Evolutionary conservation across 2,888 invertebrate species (phyloP).

Genomic region (Lordiphosa fenestrarum): DNA sequence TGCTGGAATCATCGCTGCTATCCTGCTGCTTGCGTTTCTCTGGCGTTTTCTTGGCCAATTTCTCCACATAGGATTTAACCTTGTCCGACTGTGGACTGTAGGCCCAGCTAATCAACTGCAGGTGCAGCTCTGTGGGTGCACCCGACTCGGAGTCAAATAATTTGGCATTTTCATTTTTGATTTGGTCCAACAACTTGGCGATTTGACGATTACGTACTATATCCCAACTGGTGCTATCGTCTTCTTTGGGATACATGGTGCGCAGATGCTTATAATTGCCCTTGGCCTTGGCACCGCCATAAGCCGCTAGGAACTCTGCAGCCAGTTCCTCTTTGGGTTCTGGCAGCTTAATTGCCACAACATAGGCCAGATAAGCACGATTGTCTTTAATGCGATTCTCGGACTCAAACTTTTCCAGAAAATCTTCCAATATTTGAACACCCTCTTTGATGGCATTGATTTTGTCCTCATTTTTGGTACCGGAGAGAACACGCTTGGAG

Average conservation of each 20-base stretch:
- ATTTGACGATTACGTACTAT: conserved; percentile 86
- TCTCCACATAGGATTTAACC: conserved; percentile 83
- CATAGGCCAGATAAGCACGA: conserved; percentile 85
- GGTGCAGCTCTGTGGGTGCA: conserved; percentile 85
- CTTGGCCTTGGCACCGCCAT: conserved; percentile 84
- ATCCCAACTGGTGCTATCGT: conserved; percentile 86
- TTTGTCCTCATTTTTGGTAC: conserved; percentile 89
- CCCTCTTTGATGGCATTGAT: conserved; percentile 88
- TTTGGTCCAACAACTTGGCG: conserved; percentile 82
- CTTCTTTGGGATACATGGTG: conserved; percentile 82
- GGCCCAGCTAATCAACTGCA: conserved; percentile 87
- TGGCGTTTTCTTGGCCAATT: conserved; percentile 61
- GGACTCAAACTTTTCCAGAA: conserved; percentile 87
- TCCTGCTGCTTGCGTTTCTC: conserved; percentile 58
- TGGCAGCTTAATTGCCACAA: conserved; percentile 83
- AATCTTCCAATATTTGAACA: conserved; percentile 86
- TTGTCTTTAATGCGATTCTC: conserved; percentile 86
- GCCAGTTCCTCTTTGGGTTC: conserved; percentile 82
- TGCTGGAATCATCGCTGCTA: conserved; percentile 12
- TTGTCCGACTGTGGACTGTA: conserved; percentile 87
- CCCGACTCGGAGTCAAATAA: conserved; percentile 84
- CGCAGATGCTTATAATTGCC: conserved; percentile 86
- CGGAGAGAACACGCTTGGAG: conserved; percentile 87
- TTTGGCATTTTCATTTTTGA: conserved; percentile 84
- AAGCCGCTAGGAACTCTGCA: conserved; percentile 84